These are phyloP conservation scores for Strigamia crassipes DNA, from an alignment of 2,888 invertebrate species.

Conservation along the genomic window DNA sequence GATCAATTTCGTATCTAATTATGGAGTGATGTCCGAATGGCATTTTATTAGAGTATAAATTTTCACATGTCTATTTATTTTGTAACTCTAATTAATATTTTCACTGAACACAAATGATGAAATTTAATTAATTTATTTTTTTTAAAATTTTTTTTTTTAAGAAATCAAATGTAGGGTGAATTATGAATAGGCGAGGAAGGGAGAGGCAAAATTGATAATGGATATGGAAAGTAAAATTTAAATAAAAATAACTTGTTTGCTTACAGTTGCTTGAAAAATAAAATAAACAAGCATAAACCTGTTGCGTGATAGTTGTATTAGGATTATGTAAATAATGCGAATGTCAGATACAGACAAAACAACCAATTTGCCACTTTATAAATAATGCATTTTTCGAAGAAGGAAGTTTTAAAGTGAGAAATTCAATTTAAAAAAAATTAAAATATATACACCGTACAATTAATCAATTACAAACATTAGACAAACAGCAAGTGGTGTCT, in stretches of 20 bases:
- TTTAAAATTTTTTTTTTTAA: not conserved
- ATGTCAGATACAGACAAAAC: not conserved
- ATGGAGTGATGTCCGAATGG: not conserved
- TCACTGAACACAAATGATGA: not conserved
- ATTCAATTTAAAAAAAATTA: not conserved
- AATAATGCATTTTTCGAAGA: slow-evolving; percentile 5
- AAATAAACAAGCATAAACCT: slow-evolving; percentile 3
- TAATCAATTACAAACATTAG: not conserved
- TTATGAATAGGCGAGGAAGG: too few species aligned
- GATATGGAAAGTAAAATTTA: not conserved
- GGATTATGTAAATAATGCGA: not conserved
- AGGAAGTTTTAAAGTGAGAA: not conserved
- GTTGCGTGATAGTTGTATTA: slow-evolving; percentile 17
- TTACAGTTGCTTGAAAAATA: not conserved
- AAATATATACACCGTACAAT: not conserved
- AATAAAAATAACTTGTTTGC: not conserved
- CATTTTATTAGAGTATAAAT: not conserved
- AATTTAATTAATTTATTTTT: not conserved
- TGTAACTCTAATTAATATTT: not conserved
- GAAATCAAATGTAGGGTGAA: not conserved
- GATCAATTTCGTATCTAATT: slow-evolving; percentile 14
- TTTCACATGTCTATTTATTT: not conserved
- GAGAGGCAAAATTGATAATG: too few species aligned
- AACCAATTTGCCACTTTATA: slow-evolving; percentile 5
- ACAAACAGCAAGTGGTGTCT: not conserved